A percentile compares a stretch with the other conserved stretches of the same genome.
Evolutionary conservation across 2,888 invertebrate species (phyloP).

Genomic region (Drosophila tripunctata): DNA sequence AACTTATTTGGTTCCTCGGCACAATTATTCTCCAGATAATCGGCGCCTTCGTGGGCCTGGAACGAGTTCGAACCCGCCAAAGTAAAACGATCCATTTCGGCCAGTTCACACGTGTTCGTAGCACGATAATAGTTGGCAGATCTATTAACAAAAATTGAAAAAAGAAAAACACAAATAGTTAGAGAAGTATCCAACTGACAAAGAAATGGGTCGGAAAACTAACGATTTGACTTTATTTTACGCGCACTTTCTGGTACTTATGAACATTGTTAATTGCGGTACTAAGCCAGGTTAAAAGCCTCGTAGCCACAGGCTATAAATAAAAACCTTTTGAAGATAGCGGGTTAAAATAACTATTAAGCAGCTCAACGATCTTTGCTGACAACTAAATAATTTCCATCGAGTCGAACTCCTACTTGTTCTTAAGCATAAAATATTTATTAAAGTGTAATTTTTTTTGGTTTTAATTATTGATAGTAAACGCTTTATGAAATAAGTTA

Average conservation of each 20-base stretch:
- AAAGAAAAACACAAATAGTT: neutral
- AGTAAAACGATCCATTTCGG: conserved; percentile 96
- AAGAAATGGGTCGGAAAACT: neutral
- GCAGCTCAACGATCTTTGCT: neutral
- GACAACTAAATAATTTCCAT: neutral
- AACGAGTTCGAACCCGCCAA: conserved; percentile 92
- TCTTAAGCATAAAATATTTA: too few relatives aligned
- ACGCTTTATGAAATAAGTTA: too few relatives aligned
- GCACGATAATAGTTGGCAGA: conserved; percentile 95
- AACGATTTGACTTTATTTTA: neutral
- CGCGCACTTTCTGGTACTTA: neutral
- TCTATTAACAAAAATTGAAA: too few relatives aligned
- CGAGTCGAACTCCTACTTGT: too few relatives aligned
- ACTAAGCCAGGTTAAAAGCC: neutral
- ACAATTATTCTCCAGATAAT: conserved; percentile 96
- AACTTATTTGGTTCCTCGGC: conserved; percentile 95
- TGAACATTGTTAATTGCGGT: neutral
- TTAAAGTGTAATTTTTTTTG: too few relatives aligned
- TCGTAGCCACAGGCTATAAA: neutral
- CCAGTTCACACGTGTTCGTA: conserved; percentile 93
- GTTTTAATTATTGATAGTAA: too few relatives aligned
- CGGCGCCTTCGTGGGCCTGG: conserved; percentile 88
- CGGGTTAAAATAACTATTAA: neutral
- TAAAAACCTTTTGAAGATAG: neutral
- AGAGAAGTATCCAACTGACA: neutral